These are phyloP conservation scores for Anarsia innoxiella DNA, from an alignment of 2,888 invertebrate species.

Conservation along the genomic window DNA sequence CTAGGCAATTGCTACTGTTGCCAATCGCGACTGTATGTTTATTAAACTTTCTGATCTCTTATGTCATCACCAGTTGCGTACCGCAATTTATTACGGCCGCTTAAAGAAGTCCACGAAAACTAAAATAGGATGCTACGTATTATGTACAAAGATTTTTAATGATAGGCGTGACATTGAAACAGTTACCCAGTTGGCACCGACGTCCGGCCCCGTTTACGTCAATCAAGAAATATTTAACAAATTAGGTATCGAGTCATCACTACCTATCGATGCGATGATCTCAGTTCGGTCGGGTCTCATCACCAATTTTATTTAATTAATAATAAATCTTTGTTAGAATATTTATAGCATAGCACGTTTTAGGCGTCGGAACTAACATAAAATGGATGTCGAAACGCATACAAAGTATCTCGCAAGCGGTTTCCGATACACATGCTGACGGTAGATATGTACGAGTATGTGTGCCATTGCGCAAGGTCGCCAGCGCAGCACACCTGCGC, in stretches of 20 bases:
- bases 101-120: no score
- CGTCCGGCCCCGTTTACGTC: conserved; percentile 47
- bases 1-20: conserved; percentile 8
- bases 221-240: conserved; percentile 48
- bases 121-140: conserved; percentile 23
- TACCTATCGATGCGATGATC: conserved; percentile 35
- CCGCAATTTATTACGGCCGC: no score
- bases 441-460: conserved; percentile 45
- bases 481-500: conserved; percentile 53
- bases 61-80: no score
- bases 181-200: conserved; percentile 64
- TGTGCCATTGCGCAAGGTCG: conserved; percentile 69
- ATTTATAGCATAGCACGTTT: conserved; percentile 38
- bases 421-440: conserved; percentile 58
- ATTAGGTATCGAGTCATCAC: conserved; percentile 27
- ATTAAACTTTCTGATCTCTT: no score
- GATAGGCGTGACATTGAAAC: conserved; percentile 63
- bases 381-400: conserved; percentile 47
- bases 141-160: conserved; percentile 34
- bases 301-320: conserved; percentile 23
- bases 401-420: conserved; percentile 57
- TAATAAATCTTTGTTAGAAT: conserved; percentile 19
- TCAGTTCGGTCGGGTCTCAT: conserved; percentile 33
- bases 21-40: no score
- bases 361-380: conserved; percentile 32